Evolutionary conservation across 2,113 vertebrate genomes (phyloP).

Genomic region (Athene noctua): DNA sequence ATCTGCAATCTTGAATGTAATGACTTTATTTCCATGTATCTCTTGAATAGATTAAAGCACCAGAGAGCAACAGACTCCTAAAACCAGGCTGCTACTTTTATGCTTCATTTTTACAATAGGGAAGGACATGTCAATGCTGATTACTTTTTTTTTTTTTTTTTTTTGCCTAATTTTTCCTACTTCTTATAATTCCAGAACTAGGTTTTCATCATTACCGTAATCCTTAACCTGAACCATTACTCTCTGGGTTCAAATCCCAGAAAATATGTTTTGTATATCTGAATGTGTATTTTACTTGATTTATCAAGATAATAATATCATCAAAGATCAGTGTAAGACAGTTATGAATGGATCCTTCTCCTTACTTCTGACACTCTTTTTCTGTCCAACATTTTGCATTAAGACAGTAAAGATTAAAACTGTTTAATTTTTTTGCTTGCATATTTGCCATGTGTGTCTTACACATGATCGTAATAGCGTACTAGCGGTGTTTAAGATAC

Average conservation of each 20-base stretch:
- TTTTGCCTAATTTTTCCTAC: no score
- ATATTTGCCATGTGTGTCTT: neutral
- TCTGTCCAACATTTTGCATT: neutral
- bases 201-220: neutral
- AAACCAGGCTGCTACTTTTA: neutral
- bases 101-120: neutral
- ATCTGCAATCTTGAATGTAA: neutral
- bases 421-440: neutral
- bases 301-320: neutral
- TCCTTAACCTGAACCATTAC: neutral
- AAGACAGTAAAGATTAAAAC: neutral
- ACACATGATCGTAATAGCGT: neutral
- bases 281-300: neutral
- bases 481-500: neutral
- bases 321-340: neutral
- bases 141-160: neutral
- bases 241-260: neutral
- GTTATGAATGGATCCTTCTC: neutral
- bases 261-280: neutral
- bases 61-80: neutral
- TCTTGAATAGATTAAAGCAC: neutral
- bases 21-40: neutral
- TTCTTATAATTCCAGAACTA: neutral
- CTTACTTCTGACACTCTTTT: neutral
- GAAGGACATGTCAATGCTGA: neutral